Evolutionary conservation across 1,140 invertebrate genomes (phyloP).

Genomic region (Harpegnathos saltator): DNA sequence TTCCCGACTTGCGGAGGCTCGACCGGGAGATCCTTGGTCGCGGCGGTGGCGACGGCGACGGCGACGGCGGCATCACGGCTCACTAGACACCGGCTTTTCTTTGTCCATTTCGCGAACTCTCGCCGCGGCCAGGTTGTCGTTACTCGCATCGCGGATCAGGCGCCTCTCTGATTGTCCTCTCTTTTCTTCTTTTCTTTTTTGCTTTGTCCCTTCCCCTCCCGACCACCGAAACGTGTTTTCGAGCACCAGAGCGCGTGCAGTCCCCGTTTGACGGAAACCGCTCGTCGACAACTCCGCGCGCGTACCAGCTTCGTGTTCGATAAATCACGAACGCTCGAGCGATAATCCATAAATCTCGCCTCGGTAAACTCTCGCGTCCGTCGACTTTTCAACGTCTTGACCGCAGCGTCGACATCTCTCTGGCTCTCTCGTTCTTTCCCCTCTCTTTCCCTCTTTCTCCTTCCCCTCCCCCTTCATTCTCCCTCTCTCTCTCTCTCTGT

Average conservation of each 20-base stretch:
- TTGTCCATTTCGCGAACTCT: not conserved
- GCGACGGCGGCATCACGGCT: not conserved
- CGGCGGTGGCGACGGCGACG: too few relatives aligned
- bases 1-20: conserved; percentile 12
- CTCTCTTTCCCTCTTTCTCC: not conserved
- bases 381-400: conserved; percentile 57
- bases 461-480: not conserved
- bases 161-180: not conserved
- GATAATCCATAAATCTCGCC: conserved; percentile 50
- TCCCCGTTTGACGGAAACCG: conserved; percentile 41
- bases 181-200: too few relatives aligned
- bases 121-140: not conserved
- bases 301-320: not conserved
- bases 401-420: conserved; percentile 43
- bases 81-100: too few relatives aligned
- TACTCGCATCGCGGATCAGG: conserved; percentile 15
- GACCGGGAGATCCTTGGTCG: not conserved
- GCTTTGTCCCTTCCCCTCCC: too few relatives aligned
- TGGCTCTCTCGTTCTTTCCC: conserved; percentile 16
- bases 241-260: conserved; percentile 34
- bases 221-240: conserved; percentile 42
- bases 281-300: conserved; percentile 31
- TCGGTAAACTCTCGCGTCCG: conserved; percentile 27
- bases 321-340: conserved; percentile 32
- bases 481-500: too few relatives aligned